Base-by-base conservation (phyloP, 2,888 invertebrate species). In the Stenodema calcarata region DNA sequence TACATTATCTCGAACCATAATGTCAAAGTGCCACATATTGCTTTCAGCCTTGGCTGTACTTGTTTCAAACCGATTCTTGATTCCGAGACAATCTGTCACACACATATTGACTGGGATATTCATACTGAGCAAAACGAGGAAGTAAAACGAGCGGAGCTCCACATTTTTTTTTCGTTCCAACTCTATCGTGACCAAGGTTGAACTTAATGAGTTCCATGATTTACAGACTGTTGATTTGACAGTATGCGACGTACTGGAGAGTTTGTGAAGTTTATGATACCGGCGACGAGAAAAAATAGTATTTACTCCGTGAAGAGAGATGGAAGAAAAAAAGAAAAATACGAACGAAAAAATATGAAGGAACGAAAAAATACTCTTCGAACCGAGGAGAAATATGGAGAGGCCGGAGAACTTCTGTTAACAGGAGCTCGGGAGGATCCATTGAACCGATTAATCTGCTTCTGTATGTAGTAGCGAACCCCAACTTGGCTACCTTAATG, bases 361-460 rank as follows among this genome's bases (percentile, higher is more conserved):
- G 27, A 78, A 78, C 14, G 27, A 78, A 78, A 78, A 44, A 44
- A 76, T 35, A 41, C 14, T 23, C 44, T 78, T 41, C 27, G 47
- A 42, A 78, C 44, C 41, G 78, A 78, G 50, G 80, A 80, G 80
- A 80, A 80, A 80, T 80, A 80, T 80, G 50, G 80, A 30, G 80
- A 80, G 80, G 54, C 3, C 35, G 80, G 30, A 23, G 78, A 54
- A 54, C 62, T 80, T 80, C 41, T 80, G 80, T 80, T 80, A 80
- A 80, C 80, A 80, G 80, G 62, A 80, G 80, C 80, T 54, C 54
- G 78, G 18, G 73, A 47, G 86, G 76, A 42, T 62, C 86, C 86
- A 86, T 86, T 86, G 78, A 78, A 73, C 62, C 86, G 81, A 86
- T 86, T 86, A 86, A 86, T 86, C 86, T 73, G 80, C 80, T 70